Conservation (phyloP, 1,140 invertebrate species). For the Pectinophora gossypiella region DNA sequence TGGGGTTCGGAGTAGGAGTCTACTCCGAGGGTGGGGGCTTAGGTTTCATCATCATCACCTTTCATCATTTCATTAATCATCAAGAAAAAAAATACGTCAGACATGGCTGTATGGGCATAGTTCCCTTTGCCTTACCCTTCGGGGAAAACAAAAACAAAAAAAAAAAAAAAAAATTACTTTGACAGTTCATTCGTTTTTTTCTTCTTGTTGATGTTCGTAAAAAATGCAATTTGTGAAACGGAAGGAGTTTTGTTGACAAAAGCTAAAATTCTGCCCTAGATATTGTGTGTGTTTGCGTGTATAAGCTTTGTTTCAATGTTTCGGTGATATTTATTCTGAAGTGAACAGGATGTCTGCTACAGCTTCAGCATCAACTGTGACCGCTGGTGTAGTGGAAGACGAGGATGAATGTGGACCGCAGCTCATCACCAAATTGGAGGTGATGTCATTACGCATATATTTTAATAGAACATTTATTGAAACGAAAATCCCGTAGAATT, state of each 20-base stretch:
- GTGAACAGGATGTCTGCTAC: constrained; percentile 28
- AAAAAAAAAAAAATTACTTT: too few species aligned
- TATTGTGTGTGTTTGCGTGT: background rate
- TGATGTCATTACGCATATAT: constrained; percentile 30
- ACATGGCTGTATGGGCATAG: too few species aligned
- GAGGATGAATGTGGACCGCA: constrained; percentile 79
- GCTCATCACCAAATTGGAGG: constrained; percentile 78
- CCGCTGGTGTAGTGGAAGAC: constrained; percentile 71
- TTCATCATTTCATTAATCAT: too few species aligned
- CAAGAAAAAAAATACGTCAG: too few species aligned
- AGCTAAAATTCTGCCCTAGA: too few species aligned
- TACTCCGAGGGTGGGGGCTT: too few species aligned
- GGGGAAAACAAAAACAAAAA: too few species aligned
- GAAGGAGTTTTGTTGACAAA: background rate
- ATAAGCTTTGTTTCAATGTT: background rate
- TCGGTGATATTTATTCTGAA: background rate
- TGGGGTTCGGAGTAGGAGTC: too few species aligned
- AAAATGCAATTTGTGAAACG: background rate
- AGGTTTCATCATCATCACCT: too few species aligned
- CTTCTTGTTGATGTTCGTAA: background rate
- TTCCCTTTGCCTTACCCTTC: too few species aligned
- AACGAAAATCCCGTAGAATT: background rate
- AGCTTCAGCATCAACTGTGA: constrained; percentile 62
- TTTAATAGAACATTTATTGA: background rate
- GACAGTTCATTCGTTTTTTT: background rate